phyloP scores from a whole-genome alignment of 1,140 invertebrate genomes.

The Chionoecetes opilio region DNA sequence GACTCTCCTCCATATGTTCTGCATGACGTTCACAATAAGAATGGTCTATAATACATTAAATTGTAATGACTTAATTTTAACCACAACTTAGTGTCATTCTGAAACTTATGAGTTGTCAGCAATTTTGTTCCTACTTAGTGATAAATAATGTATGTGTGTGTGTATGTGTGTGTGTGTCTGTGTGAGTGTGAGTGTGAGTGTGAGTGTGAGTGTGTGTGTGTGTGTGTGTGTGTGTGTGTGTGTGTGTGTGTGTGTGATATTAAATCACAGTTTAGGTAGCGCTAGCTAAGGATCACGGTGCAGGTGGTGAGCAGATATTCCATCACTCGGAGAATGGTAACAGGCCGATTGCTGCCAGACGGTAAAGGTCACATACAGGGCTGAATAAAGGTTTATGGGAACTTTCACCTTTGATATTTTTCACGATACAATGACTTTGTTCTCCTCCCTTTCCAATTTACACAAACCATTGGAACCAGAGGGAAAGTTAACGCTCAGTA shows the following conservation, averaged over 20 bases:
- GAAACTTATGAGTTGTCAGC: not conserved
- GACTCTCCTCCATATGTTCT: not conserved
- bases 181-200: not conserved
- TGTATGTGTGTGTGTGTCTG: not conserved
- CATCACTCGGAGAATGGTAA: not conserved
- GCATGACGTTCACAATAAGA: not conserved
- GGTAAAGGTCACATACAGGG: not conserved
- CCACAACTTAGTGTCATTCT: not conserved
- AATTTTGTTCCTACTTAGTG: not conserved
- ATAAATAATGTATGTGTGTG: slow-evolving; percentile 4
- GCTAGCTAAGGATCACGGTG: no score
- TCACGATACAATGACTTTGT: not conserved
- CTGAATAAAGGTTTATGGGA: not conserved
- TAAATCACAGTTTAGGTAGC: no score
- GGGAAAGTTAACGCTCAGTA: not conserved
- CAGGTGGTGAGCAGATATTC: not conserved
- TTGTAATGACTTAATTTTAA: not conserved
- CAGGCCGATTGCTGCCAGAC: no score
- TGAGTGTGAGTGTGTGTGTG: not conserved
- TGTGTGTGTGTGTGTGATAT: not conserved
- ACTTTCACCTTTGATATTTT: slow-evolving; percentile 21
- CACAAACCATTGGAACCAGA: not conserved
- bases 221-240: slow-evolving; percentile 18
- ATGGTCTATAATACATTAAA: not conserved
- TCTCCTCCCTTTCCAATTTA: not conserved